Base-by-base conservation (phyloP, 2,113 vertebrate genomes). In the Loxodonta africana region DNA sequence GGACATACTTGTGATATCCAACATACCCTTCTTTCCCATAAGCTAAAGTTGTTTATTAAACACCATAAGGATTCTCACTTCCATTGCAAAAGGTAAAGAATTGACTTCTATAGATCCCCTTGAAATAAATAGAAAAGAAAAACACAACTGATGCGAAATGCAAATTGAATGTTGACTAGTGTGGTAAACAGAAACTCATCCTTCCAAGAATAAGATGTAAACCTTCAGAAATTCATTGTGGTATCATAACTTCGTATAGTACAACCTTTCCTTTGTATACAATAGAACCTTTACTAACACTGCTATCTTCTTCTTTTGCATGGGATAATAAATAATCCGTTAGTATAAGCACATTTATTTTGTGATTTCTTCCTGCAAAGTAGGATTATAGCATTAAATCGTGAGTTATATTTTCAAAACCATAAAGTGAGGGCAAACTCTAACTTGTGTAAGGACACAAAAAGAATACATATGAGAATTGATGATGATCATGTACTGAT, bases 281-380 rank as follows among this genome's bases (percentile, higher is more conserved):
- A 87, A 69, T 7, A 71, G 21, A 83, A 63, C 63, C 28, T 76
- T 78, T 69, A 67, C 53, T 84, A 84, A 83, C 18, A 3, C n/a
- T 60, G 8, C 9, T 73, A 21, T 73, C 15, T 90, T 82, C 23
- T 51, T 46, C 57, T 76, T 77, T 8, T 65, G 37, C 44, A 63
- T 30, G 76, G 11, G 11, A 46, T 90, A 94, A 87, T 73, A 92
- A 78, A 83, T 90, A 97, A 76, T 83, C 14, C 10, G 21, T 84
- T 77, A 65, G 30, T 51, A 83, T 57, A 91, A 87, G 60, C 17
- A 94, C 18, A 84, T 92, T 88, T 88, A 88, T 90, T 92, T 86
- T 94, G 23, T 88, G 60, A 84, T 65, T 0, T 37, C 11, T 5
- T 90, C 67, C 48, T 60, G 88, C 60, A 96, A 96, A 84, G 60